Conservation (phyloP, 2,888 invertebrate species). For the Drosophila barbarae region DNA sequence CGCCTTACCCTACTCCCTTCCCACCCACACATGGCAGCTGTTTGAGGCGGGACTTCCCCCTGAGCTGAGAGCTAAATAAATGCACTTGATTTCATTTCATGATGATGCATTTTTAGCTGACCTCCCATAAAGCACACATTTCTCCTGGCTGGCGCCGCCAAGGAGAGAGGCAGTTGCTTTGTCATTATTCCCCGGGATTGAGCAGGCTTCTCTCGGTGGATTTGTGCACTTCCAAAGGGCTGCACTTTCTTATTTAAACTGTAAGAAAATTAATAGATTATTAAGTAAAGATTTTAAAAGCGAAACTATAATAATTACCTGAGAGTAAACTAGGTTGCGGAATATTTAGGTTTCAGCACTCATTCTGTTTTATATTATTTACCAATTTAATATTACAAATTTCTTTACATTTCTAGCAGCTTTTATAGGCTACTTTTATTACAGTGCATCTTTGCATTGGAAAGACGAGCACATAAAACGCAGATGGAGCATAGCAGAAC, state of each 20-base stretch:
- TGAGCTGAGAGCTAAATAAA: slow-evolving; percentile 54
- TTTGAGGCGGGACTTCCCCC: slow-evolving; percentile 7
- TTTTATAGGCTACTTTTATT: background rate
- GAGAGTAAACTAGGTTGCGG: background rate
- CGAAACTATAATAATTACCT: background rate
- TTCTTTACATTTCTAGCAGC: fast-evolving
- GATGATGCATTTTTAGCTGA: slow-evolving; percentile 63
- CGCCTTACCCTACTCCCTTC: background rate
- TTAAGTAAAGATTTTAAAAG: no score
- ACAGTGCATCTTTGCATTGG: slow-evolving; percentile 30
- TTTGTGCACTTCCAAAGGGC: background rate
- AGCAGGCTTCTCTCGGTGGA: slow-evolving; percentile 3
- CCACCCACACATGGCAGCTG: slow-evolving; percentile 21
- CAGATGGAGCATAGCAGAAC: slow-evolving; percentile 46
- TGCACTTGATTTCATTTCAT: slow-evolving; percentile 71
- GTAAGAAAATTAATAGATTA: background rate
- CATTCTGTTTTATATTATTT: fast-evolving
- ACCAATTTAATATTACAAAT: background rate
- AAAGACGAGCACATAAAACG: slow-evolving; percentile 51
- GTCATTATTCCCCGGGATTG: slow-evolving; percentile 45
- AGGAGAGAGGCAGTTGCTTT: slow-evolving; percentile 50
- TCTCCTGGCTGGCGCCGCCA: slow-evolving; percentile 16
- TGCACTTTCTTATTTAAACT: background rate
- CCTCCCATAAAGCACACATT: slow-evolving; percentile 32
- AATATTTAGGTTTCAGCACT: background rate